phyloP scores from a whole-genome alignment of 2,888 invertebrate genomes.

The Lycocerus yunnanus region DNA sequence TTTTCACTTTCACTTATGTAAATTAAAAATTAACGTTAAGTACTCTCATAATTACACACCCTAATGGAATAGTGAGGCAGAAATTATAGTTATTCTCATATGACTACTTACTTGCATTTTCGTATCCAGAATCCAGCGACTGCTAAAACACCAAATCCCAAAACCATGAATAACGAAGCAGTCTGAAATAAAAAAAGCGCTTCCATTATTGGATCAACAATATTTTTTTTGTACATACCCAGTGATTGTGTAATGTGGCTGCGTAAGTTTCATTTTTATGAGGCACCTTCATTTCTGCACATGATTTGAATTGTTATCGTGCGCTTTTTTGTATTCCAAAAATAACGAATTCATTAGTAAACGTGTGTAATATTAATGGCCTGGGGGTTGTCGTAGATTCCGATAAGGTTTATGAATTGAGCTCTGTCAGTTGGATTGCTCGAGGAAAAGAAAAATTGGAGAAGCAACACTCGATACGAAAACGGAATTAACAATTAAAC shows the following conservation, averaged over 20 bases:
- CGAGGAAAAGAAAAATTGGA: conserved; percentile 9
- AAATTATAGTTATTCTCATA: not conserved
- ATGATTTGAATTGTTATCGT: conserved; percentile 11
- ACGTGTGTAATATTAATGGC: not conserved
- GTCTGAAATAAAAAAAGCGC: conserved; percentile 47
- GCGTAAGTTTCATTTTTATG: conserved; percentile 20
- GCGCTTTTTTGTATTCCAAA: not conserved
- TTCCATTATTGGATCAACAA: not conserved
- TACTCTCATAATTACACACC: not conserved
- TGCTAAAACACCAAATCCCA: conserved; percentile 55
- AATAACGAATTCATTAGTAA: conserved; percentile 12
- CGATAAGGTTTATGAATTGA: not conserved
- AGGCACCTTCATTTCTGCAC: conserved; percentile 35
- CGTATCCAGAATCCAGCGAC: conserved; percentile 57
- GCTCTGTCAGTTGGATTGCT: conserved; percentile 5
- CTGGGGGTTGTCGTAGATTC: not conserved
- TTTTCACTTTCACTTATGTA: not conserved
- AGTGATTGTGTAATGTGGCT: conserved; percentile 15
- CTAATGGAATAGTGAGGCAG: not conserved
- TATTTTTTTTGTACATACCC: conserved; percentile 13
- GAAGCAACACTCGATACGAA: conserved; percentile 2
- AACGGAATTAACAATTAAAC: conserved; percentile 33
- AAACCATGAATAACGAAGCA: conserved; percentile 50
- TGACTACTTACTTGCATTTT: conserved; percentile 56
- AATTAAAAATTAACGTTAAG: not conserved